phyloP scores from a whole-genome alignment of 2,113 vertebrate genomes.

The Sylvietta virens region DNA sequence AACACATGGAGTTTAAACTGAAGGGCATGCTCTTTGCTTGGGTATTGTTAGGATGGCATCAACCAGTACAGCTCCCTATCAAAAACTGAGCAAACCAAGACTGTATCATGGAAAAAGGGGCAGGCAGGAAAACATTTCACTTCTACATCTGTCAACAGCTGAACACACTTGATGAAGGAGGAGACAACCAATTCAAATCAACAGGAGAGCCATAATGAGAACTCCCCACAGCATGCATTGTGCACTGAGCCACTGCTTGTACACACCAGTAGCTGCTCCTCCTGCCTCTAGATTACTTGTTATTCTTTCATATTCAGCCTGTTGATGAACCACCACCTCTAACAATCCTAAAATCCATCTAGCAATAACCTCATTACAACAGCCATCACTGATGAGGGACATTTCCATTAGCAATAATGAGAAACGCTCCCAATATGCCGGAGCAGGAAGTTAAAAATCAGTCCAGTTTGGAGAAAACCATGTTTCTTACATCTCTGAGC shows the following conservation, averaged over 20 bases:
- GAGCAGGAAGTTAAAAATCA: background rate
- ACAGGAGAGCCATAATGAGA: background rate
- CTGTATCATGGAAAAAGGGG: background rate
- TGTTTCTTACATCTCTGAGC: background rate
- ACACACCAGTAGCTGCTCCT: background rate
- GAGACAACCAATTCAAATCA: background rate
- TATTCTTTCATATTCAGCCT: background rate
- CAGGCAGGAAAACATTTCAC: background rate
- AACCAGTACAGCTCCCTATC: background rate
- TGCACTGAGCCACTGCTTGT: background rate
- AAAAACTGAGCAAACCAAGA: background rate
- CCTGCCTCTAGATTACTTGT: background rate
- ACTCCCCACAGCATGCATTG: fast-evolving
- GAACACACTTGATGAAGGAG: background rate
- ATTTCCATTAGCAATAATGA: background rate
- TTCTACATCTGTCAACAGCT: background rate
- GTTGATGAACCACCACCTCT: background rate
- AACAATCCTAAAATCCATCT: background rate
- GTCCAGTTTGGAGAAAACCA: background rate
- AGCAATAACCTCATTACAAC: background rate
- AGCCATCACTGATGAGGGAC: background rate
- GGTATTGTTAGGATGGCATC: background rate
- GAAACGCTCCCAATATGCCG: background rate
- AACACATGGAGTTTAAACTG: background rate
- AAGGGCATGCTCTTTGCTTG: background rate